Evolutionary conservation across 1,140 invertebrate species (phyloP).

Genomic region (Coboldia fuscipes): DNA sequence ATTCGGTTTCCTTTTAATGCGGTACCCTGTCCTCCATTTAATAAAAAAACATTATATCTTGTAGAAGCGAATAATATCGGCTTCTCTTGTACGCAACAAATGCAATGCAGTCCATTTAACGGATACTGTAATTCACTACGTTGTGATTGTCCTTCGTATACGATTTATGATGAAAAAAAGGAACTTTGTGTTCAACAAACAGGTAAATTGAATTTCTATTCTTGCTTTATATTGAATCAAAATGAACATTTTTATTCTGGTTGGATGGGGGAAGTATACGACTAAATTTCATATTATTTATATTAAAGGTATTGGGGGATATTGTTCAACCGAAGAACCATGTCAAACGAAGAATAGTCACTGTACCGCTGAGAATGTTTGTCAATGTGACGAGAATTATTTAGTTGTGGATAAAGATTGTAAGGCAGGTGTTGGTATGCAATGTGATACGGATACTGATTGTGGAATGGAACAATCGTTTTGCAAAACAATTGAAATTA

Average conservation of each 20-base stretch:
- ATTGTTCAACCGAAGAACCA: conserved; percentile 13
- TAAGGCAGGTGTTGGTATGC: conserved; percentile 20
- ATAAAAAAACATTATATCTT: background rate
- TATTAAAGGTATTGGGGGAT: conserved; percentile 14
- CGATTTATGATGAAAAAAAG: conserved; percentile 14
- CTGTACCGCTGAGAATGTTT: conserved; percentile 16
- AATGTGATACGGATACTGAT: conserved; percentile 18
- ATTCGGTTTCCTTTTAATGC: too few species aligned
- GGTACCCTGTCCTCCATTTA: too few species aligned
- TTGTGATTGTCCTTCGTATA: conserved; percentile 18
- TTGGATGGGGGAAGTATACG: background rate
- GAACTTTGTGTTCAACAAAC: conserved; percentile 14
- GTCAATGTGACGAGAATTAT: conserved; percentile 20
- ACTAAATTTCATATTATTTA: too few species aligned
- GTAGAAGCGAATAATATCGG: background rate
- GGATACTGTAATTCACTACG: conserved; percentile 13
- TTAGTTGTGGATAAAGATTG: conserved; percentile 16
- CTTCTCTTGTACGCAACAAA: conserved; percentile 16
- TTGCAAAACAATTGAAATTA: conserved; percentile 10
- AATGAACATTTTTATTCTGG: background rate
- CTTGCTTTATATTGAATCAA: background rate
- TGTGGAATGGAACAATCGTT: conserved; percentile 19
- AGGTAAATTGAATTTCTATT: background rate
- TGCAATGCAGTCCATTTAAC: conserved; percentile 19
- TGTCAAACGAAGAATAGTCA: conserved; percentile 16